Conservation (phyloP, 2,888 invertebrate genomes). For the Apotomis betuletana region DNA sequence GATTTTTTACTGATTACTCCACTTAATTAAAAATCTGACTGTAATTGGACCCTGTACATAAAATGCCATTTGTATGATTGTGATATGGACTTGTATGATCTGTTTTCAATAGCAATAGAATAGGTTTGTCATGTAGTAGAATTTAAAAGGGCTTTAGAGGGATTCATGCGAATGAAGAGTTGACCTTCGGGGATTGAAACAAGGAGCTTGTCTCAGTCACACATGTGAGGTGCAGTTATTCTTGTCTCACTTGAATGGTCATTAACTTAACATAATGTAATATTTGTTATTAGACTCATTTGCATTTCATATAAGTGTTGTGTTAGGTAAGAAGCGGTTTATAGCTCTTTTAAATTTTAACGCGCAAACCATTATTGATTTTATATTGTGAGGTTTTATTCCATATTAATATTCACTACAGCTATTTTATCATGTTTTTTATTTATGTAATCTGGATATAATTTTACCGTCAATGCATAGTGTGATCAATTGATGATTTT, state of each 20-base stretch:
- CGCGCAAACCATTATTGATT: constrained; percentile 1
- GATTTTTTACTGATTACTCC: too few relatives aligned
- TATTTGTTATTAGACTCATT: constrained; percentile 4
- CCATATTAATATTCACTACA: constrained; percentile 6
- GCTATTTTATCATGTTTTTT: constrained; percentile 27
- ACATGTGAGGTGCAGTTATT: too few relatives aligned
- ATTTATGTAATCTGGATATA: constrained; percentile 4
- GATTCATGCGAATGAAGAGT: not conserved
- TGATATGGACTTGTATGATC: constrained; percentile 26
- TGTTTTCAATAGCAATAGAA: constrained; percentile 13
- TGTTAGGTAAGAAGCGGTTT: not conserved
- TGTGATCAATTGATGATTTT: not conserved
- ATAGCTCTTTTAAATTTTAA: not conserved
- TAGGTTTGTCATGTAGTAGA: not conserved
- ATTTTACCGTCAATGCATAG: constrained; percentile 4
- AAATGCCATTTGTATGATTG: constrained; percentile 31
- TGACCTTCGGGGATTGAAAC: not conserved
- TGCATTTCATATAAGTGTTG: constrained; percentile 5
- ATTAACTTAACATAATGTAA: too few relatives aligned
- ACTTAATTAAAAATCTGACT: too few relatives aligned
- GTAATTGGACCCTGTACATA: constrained; percentile 12
- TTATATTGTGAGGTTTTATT: constrained; percentile 6
- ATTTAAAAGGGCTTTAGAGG: constrained; percentile 7
- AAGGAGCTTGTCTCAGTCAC: not conserved
- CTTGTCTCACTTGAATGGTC: too few relatives aligned